Base-by-base conservation (phyloP, 37 sponge, comb jelly and placozoan genomes). In the Petrosia ficiformis region DNA sequence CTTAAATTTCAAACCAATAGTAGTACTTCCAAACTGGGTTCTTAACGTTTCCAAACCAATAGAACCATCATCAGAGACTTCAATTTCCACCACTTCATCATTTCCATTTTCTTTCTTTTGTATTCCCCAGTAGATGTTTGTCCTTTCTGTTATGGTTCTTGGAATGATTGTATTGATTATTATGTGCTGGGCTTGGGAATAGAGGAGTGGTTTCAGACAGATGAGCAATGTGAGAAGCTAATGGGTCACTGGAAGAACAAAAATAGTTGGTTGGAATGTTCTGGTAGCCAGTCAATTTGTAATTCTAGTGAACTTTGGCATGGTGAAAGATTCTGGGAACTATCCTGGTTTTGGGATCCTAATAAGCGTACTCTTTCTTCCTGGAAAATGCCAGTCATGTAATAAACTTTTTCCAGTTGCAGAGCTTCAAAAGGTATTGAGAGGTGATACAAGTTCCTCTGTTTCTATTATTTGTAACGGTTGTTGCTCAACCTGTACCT, bases 291-390 rank as follows among this genome's bases (percentile, higher is more conserved):
- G 38, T 25, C 16, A 65, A 14, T 19, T 48, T 14, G 14, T 48
- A 8, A 19, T 48, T 48, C 14, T 8, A n/a, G 31, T 25, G 68
- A 77, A 43, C 63, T 77, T 41, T 77, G 77, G 77, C 43, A 77
- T 65, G 77, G 77, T 25, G 26, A 24, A 61, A 30, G 77, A 28
- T 77, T 77, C 65, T n/a, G 25, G 26, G 77, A 77, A 35, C 58
- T 77, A 37, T 25, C 30, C 8, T 77, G 77, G 77, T 77, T 65
- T 64, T 77, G 65, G 65, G 44, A 77, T 65, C 77, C 77, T 28
- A 42, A 65, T 59, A n/a, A 43, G n/a, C 24, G 25, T 54, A 43
- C 52, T 48, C 56, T 26, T 72, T 28, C 44, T 72, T 22, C 73
- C 73, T 30, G 58, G 33, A 42, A 26, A 34, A 38, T 72, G 73